Percentiles rank a stretch among this genome's conserved stretches.
Evolutionary conservation across 2,113 vertebrate species (phyloP).

Genomic region (Macroglossus sobrinus): DNA sequence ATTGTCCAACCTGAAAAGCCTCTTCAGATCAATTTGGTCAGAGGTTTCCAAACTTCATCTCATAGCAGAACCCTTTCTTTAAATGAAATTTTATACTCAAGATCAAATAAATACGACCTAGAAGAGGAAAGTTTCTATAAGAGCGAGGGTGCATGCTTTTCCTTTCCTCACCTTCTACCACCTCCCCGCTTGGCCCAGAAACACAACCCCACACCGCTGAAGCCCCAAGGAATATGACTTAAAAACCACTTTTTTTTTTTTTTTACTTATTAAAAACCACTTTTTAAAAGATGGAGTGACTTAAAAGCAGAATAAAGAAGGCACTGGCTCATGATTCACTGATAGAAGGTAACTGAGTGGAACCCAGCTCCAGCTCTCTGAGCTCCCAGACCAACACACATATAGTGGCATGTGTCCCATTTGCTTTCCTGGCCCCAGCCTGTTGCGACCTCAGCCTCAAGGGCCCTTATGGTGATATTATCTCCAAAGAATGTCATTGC

Average conservation of each 20-base stretch:
- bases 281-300: not conserved
- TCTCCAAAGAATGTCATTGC: not conserved
- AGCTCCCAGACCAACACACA: rapidly evolving
- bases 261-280: no score
- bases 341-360: not conserved
- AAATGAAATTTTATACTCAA: constrained; percentile 23
- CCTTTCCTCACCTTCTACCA: not conserved
- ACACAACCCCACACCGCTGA: not conserved
- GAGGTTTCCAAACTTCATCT: constrained; percentile 35
- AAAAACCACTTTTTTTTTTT: not conserved
- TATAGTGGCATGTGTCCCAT: not conserved
- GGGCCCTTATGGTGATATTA: not conserved
- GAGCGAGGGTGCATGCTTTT: not conserved
- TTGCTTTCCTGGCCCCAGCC: not conserved
- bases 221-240: not conserved
- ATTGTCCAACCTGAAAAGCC: not conserved
- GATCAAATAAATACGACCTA: not conserved
- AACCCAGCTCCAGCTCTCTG: not conserved
- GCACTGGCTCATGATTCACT: not conserved
- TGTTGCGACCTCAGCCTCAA: not conserved
- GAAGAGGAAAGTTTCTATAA: not conserved
- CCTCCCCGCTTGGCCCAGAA: not conserved
- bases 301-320: not conserved
- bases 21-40: constrained; percentile 17
- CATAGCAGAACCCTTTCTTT: not conserved